These are phyloP conservation scores for Sebastes trivittatus DNA, from an alignment of 2,797 vertebrate species.

Conservation along the genomic window DNA sequence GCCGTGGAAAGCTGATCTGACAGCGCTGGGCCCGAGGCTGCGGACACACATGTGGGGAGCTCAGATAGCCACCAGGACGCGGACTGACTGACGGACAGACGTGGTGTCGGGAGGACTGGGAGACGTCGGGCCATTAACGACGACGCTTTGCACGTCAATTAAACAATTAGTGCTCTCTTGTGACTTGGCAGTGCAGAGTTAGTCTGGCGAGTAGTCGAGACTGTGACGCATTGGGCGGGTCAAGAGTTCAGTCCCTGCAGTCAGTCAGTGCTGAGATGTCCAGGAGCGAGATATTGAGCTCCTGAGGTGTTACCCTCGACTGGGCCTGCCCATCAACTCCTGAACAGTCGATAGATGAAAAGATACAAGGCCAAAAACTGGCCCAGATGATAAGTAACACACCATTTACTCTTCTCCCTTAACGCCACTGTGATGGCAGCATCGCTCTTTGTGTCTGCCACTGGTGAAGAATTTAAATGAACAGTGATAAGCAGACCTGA, in stretches of 20 bases:
- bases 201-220: not conserved
- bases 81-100: slow-evolving; percentile 21
- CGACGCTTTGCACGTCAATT: slow-evolving; percentile 31
- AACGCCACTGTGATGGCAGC: not conserved
- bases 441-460: not conserved
- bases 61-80: slow-evolving; percentile 43
- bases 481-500: not conserved
- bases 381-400: not conserved
- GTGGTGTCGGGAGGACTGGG: slow-evolving; percentile 4
- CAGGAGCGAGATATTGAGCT: not conserved
- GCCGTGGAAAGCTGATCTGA: slow-evolving; percentile 71
- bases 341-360: not conserved
- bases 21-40: slow-evolving; percentile 51
- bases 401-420: not conserved
- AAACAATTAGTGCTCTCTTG: slow-evolving; percentile 36
- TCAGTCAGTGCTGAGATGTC: not conserved
- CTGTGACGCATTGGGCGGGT: not conserved
- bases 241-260: not conserved
- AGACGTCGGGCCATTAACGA: not conserved
- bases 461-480: not conserved
- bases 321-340: not conserved
- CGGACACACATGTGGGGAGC: slow-evolving; percentile 33
- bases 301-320: not conserved
- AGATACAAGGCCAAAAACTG: not conserved
- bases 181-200: not conserved